Base-by-base conservation (phyloP, 1,140 invertebrate species). In the Lysiphlebus fabarum region DNA sequence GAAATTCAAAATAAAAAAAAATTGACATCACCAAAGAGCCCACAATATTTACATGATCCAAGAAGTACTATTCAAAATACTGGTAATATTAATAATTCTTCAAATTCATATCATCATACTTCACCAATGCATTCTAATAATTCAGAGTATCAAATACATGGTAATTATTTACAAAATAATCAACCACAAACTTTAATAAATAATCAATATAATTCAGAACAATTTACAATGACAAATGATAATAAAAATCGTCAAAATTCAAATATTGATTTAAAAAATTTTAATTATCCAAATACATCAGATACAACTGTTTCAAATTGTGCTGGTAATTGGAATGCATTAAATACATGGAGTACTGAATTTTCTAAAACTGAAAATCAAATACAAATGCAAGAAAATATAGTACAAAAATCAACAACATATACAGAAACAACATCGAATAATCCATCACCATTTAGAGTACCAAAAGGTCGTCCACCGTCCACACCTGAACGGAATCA, bases 401-500 rank as follows among this genome's bases (percentile, higher is more conserved):
- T 33, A 49, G 6, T 14, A 34, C 3, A 51, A 51, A 38, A 68
- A n/a, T 48, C 66, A 74, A 6, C 59, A 67, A 36, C 41, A 64
- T 7, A 72, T n/a, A n/a, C 10, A 48, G 40, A 40, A 56, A 57
- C 12, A 47, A 43, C 65, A 7, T 58, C 71, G 12, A 57, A 72
- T 63, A 81, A 83, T 62, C 82, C 82, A 36, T 80, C 82, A 7
- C 78, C 85, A 3, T 87, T 87, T 65, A 76, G 86, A 65, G 83
- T 87, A 3, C 86, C 86, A 4, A 86, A 84, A 71, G 85, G 85
- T 4, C 80, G 85, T 65, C 85, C 85, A 17, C 85, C 85, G 8
- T 87, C 86, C 1, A 76, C 85, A 56, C 84, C 83, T 2, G 67
- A 69, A 12, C 67, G 70, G 1, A 71, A 59, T 61, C 76, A 77